These are phyloP conservation scores for Hepsetus odoe DNA, from an alignment of 2,113 vertebrate genomes.

Conservation along the genomic window DNA sequence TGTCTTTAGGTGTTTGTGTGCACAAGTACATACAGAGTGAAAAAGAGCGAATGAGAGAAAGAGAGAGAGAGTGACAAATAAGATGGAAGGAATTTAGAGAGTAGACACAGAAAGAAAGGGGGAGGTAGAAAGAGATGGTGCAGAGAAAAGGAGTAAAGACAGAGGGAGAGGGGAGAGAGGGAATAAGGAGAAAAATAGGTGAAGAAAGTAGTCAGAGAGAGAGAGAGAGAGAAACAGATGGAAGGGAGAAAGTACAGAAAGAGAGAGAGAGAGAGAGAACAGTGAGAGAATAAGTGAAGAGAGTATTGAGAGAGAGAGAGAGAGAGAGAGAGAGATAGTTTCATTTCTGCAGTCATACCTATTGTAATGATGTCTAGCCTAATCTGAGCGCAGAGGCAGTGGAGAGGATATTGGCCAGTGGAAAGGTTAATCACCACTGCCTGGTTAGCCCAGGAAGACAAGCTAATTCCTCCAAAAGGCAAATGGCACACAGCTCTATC, in stretches of 20 bases:
- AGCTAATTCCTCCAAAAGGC: constrained; percentile 95
- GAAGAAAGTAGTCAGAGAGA: too few relatives aligned
- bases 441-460: constrained; percentile 93
- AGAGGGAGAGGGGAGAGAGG: neutral
- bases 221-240: neutral
- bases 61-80: neutral
- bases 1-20: constrained; percentile 26
- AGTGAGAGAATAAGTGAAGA: too few relatives aligned
- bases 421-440: constrained; percentile 95
- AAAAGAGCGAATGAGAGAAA: neutral
- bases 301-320: constrained; percentile 1
- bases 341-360: constrained; percentile 53
- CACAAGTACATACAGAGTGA: neutral
- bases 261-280: neutral
- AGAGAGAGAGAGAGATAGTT: neutral
- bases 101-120: neutral
- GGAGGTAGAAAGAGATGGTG: neutral
- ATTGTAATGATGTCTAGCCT: constrained; percentile 64
- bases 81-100: neutral
- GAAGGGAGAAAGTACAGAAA: neutral
- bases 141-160: neutral
- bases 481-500: constrained; percentile 93
- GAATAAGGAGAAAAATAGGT: neutral
- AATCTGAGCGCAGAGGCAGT: constrained; percentile 85
- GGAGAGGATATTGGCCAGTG: constrained; percentile 94